Conservation (phyloP, 64 coral and sea anemone species). For the Exaiptasia diaphana region DNA sequence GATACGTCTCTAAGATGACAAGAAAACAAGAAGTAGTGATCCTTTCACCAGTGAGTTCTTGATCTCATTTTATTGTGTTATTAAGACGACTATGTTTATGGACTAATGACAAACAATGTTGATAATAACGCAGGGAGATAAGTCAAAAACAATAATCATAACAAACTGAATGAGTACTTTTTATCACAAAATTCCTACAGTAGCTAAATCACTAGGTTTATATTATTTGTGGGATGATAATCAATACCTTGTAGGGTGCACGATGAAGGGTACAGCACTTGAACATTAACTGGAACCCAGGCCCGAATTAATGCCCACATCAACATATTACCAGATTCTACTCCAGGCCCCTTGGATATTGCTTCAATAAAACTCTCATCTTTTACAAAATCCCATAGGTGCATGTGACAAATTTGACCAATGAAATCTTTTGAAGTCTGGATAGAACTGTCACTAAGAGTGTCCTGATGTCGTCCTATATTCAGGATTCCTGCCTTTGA, state of each 20-base stretch:
- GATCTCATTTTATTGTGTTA: too few species aligned
- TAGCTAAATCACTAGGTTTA: too few species aligned
- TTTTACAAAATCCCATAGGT: slow-evolving; percentile 19
- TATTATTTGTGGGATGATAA: too few species aligned
- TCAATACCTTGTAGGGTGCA: slow-evolving; percentile 19
- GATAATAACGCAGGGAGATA: too few species aligned
- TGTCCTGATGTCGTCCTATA: background rate
- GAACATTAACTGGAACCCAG: background rate
- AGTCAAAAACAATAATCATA: too few species aligned
- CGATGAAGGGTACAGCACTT: background rate
- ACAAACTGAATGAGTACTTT: too few species aligned
- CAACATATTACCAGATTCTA: slow-evolving; percentile 19
- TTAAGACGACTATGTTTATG: too few species aligned
- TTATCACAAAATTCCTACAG: too few species aligned
- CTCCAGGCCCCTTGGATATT: background rate
- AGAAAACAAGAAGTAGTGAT: background rate
- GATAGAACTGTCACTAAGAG: background rate
- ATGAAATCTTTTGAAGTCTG: background rate
- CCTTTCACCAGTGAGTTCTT: background rate
- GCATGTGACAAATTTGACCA: background rate
- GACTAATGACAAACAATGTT: too few species aligned
- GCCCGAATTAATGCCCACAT: slow-evolving; percentile 20
- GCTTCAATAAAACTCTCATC: background rate
- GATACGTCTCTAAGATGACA: background rate
- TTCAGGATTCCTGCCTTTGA: background rate